These are phyloP conservation scores for Embidobia sp. DNA, from an alignment of 2,888 invertebrate species.

Conservation along the genomic window DNA sequence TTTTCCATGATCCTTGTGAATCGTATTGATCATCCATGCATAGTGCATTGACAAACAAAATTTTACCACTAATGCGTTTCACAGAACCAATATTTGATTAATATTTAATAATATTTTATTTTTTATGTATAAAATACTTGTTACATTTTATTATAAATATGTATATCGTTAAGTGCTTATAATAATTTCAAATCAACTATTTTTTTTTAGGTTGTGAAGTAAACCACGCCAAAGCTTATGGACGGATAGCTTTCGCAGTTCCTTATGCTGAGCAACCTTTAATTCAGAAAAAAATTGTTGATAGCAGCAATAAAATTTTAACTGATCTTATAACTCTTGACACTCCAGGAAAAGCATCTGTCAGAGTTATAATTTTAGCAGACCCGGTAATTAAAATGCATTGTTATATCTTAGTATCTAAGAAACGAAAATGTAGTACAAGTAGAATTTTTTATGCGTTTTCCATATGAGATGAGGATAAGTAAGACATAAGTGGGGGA, in stretches of 20 bases:
- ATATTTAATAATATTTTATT: constrained; percentile 17
- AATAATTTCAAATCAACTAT: constrained; percentile 3
- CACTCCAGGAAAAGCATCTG: constrained; percentile 98
- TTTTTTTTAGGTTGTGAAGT: constrained; percentile 83
- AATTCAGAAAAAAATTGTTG: constrained; percentile 88
- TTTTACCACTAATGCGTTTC: too few species aligned
- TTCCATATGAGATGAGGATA: too few species aligned
- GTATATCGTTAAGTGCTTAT: too few species aligned
- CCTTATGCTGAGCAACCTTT: constrained; percentile 89
- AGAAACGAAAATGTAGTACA: too few species aligned
- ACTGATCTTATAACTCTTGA: constrained; percentile 95
- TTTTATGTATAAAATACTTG: neutral
- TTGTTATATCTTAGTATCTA: too few species aligned
- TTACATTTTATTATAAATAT: neutral
- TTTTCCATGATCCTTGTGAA: too few species aligned
- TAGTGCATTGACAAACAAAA: too few species aligned
- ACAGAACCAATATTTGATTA: neutral
- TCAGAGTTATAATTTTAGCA: constrained; percentile 96
- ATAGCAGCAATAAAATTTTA: constrained; percentile 88
- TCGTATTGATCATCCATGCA: too few species aligned
- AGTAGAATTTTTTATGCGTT: too few species aligned
- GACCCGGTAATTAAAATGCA: constrained; percentile 86
- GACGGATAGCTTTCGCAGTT: constrained; percentile 96
- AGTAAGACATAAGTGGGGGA: too few species aligned
- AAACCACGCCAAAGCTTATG: constrained; percentile 94